These are phyloP conservation scores for Aleadryas rufinucha DNA, from an alignment of 2,113 vertebrate species.

Conservation along the genomic window DNA sequence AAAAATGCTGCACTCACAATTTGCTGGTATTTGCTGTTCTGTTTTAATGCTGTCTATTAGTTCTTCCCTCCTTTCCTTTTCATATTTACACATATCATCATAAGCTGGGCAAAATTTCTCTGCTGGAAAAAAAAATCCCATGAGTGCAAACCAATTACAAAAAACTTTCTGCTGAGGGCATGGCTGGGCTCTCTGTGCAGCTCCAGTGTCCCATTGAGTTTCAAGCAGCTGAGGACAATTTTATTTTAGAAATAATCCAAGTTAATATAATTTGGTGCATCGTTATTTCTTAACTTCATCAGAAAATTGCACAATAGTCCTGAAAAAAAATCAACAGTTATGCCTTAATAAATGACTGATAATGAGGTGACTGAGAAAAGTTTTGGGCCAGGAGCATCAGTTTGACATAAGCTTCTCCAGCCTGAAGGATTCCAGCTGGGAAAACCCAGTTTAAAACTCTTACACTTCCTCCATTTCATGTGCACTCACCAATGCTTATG, in stretches of 20 bases:
- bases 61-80: not conserved
- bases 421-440: not conserved
- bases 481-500: not conserved
- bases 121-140: not conserved
- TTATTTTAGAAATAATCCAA: not conserved
- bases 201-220: not conserved
- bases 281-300: not conserved
- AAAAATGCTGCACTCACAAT: not conserved
- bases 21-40: not conserved
- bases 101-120: not conserved
- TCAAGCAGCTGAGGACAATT: not conserved
- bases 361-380: not conserved
- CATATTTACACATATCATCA: conserved; percentile 39
- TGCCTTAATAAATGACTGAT: not conserved
- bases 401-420: not conserved
- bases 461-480: not conserved
- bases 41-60: not conserved
- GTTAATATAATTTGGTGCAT: not conserved
- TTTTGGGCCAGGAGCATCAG: not conserved
- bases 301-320: not conserved
- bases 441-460: not conserved
- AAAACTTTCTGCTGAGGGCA: not conserved
- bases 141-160: not conserved
- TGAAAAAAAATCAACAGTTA: not conserved
- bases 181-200: not conserved